Evolutionary conservation across 2,888 invertebrate genomes (phyloP), one percentile per base, ranked within the genome.

Genomic region (Chalcis sispes): DNA sequence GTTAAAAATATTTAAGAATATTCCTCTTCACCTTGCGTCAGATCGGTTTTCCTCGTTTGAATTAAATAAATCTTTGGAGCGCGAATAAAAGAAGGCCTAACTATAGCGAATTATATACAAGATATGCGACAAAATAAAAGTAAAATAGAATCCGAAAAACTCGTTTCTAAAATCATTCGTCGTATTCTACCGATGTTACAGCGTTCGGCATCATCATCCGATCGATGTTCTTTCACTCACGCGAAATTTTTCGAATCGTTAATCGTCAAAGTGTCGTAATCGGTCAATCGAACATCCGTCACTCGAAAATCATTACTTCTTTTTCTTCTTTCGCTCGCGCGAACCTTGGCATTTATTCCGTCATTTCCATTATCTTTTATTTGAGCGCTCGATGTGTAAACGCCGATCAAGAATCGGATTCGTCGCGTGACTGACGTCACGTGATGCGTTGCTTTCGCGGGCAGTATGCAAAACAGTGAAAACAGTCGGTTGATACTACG

Each of bases 401-500:
- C n/a, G n/a, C n/a, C n/a, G n/a, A n/a, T n/a, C n/a, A 13, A 42
- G 3, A 32, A 32, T 42, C 7, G 25, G 48, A 48, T 59, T 32
- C 20, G 56, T 46, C 27, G 18, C 56, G 52, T 15, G 40, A 25
- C 29, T 80, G 80, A 81, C 81, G 82, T 82, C 81, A 81, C 58
- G 42, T 58, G 72, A 79, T 62, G 29, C 61, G 78, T 66, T 77
- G 79, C 79, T 79, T 80, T 70, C 73, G 75, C 72, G 74, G 72
- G 42, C 76, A 78, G 79, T 82, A 84, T 85, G 85, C 82, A 85
- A 85, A 86, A 83, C 81, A 82, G 82, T 84, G 83, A 82, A 85
- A 86, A 85, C 81, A 84, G 81, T 81, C 75, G 69, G 79, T 77
- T 77, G 78, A 80, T 81, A 82, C 78, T 40, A 3, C 40, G 29